Conservation (phyloP, 2,797 vertebrate genomes). For the Balearica regulorum region DNA sequence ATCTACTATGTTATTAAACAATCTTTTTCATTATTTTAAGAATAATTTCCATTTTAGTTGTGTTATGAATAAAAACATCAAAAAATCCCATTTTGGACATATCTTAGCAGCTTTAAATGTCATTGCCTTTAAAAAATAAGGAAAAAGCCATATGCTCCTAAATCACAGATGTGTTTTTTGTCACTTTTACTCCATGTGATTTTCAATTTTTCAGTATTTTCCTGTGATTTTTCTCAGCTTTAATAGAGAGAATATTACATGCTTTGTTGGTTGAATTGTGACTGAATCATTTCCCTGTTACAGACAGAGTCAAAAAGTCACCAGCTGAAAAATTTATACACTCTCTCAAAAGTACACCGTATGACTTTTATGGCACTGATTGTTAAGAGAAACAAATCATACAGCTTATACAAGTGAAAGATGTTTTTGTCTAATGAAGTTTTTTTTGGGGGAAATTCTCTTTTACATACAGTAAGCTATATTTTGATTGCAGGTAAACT, state of each 20-base stretch:
- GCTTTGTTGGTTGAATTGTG: not conserved
- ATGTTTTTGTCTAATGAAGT: not conserved
- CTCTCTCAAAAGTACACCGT: not conserved
- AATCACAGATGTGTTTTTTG: not conserved
- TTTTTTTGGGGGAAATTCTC: not conserved
- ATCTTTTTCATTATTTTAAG: not conserved
- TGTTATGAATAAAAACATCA: not conserved
- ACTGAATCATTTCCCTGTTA: not conserved
- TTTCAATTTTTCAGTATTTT: slow-evolving; percentile 28
- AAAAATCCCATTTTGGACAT: not conserved
- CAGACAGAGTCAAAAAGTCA: not conserved
- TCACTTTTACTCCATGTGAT: not conserved
- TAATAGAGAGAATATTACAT: not conserved
- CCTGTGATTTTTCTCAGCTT: not conserved
- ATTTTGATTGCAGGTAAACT: not conserved
- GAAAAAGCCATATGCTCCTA: not conserved
- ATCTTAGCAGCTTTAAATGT: slow-evolving; percentile 12
- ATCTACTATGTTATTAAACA: not conserved
- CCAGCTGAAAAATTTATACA: not conserved
- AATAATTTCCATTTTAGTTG: not conserved
- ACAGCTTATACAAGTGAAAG: not conserved
- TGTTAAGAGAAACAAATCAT: not conserved
- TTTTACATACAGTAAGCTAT: not conserved
- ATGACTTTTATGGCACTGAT: not conserved
- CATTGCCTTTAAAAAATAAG: not conserved